phyloP scores from a whole-genome alignment of 2,797 vertebrate genomes.

The Hydrocynus forskahlii region DNA sequence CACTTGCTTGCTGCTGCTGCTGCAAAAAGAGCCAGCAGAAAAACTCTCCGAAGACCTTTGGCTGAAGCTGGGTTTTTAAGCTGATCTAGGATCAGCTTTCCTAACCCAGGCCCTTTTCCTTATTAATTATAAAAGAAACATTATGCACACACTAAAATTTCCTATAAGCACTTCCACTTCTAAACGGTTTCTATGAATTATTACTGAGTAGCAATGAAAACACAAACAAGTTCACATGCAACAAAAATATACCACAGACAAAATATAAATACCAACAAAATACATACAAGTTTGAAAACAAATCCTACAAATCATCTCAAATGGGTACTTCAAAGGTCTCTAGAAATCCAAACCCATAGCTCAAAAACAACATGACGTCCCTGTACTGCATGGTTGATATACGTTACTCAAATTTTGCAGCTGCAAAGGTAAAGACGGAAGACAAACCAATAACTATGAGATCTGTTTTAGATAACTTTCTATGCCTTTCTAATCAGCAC shows the following conservation, averaged over 20 bases:
- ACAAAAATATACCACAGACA: neutral
- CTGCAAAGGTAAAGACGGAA: conserved; percentile 8
- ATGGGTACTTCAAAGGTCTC: neutral
- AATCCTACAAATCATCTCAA: conserved; percentile 24
- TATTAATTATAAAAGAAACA: conserved; percentile 8
- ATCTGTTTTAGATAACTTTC: conserved; percentile 30
- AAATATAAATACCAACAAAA: neutral
- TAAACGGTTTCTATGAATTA: conserved; percentile 1
- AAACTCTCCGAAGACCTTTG: neutral
- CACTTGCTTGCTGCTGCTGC: conserved; percentile 47
- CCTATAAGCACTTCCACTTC: neutral
- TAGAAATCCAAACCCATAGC: conserved; percentile 2
- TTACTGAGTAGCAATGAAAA: neutral
- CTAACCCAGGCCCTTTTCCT: neutral
- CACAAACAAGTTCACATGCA: neutral
- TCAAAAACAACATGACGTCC: conserved; percentile 14
- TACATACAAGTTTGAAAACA: neutral
- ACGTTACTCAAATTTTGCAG: conserved; percentile 10
- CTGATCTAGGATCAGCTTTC: conserved; percentile 7
- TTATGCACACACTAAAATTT: neutral
- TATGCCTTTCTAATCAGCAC: conserved; percentile 39
- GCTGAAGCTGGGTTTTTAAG: neutral
- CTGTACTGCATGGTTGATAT: conserved; percentile 21
- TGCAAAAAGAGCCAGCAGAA: conserved; percentile 9
- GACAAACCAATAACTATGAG: conserved; percentile 35